A percentile compares a stretch with the other conserved stretches of the same genome.
Conservation (phyloP, 2,797 vertebrate genomes). For the Staurois parvus region DNA sequence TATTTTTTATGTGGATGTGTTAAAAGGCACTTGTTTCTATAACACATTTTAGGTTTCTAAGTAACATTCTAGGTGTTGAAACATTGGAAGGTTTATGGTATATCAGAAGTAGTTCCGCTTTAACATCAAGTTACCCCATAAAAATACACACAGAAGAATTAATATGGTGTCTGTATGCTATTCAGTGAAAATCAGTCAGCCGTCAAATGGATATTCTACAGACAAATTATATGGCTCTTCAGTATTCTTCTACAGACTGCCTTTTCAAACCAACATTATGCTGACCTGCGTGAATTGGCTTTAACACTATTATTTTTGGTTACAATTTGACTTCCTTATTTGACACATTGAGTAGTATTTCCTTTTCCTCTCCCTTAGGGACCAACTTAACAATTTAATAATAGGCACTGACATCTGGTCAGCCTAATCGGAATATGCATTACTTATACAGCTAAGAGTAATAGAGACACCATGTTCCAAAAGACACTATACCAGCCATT, state of each 20-base stretch:
- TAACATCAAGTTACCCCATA: not conserved
- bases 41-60: not conserved
- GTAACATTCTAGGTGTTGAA: not conserved
- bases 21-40: not conserved
- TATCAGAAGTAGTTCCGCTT: not conserved
- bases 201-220: slow-evolving; percentile 14
- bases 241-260: slow-evolving; percentile 48
- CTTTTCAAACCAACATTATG: slow-evolving; percentile 22
- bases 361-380: slow-evolving; percentile 56
- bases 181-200: slow-evolving; percentile 1
- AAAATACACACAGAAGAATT: slow-evolving; percentile 12
- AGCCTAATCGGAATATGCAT: slow-evolving; percentile 39
- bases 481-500: slow-evolving; percentile 21
- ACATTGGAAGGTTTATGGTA: not conserved
- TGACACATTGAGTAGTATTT: slow-evolving; percentile 60
- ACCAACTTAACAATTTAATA: slow-evolving; percentile 59
- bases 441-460: slow-evolving; percentile 20
- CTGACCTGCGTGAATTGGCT: slow-evolving; percentile 53
- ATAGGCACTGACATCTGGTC: slow-evolving; percentile 54
- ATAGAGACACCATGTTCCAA: slow-evolving; percentile 11
- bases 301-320: slow-evolving; percentile 57
- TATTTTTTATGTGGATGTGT: not conserved
- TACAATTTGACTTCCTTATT: slow-evolving; percentile 56
- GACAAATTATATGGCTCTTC: slow-evolving; percentile 29
- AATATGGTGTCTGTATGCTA: slow-evolving; percentile 1